Evolutionary conservation across 2,888 invertebrate species (phyloP), one percentile per base, ranked within the genome.

Genomic region (Tinea trinotella): DNA sequence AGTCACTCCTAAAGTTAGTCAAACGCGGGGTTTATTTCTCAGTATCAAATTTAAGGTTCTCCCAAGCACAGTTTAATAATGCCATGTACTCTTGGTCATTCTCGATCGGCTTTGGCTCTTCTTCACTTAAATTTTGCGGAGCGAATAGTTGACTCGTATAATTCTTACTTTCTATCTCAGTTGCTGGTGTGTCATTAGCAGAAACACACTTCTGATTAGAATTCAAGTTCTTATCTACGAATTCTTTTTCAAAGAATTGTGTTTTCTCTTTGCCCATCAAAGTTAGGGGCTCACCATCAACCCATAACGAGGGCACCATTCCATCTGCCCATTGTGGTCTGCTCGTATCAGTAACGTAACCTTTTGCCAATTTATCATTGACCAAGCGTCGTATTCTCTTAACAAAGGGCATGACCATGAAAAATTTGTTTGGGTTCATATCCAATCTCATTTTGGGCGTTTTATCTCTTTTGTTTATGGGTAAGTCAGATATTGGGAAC

Each of bases 381-480:
- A 90, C 91, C 90, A 94, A 92, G 52, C 90, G 88, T 65, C 93
- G 91, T 71, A 95, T 87, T 54, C 93, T 88, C 68, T 95, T 97
- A 18, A 98, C 91, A 72, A 97, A 98, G 35, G 98, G 98, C 60
- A 96, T 89, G 54, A 97, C 96, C 94, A 97, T 97, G 72, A 96
- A 98, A 83, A 98, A 98, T 15, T 94, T 91, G 75, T 96, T 96
- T 0, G 96, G 91, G 63, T 92, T 93, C 53, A 95, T 91, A 0
- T 95, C 94, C 70, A 93, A 90, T 75, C 93, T 93, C n/a, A 91
- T 77, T 74, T 95, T 95, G 0, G 94, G 92, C 12, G 92, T 92
- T 80, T 91, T 90, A 71, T 96, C 96, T 72, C 94, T 95, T 70
- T 93, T 94, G 69, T 90, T 93, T 18, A 91, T 89, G 1, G 98